Evolutionary conservation across 2,113 vertebrate genomes (phyloP).

Genomic region (Etheostoma spectabile): DNA sequence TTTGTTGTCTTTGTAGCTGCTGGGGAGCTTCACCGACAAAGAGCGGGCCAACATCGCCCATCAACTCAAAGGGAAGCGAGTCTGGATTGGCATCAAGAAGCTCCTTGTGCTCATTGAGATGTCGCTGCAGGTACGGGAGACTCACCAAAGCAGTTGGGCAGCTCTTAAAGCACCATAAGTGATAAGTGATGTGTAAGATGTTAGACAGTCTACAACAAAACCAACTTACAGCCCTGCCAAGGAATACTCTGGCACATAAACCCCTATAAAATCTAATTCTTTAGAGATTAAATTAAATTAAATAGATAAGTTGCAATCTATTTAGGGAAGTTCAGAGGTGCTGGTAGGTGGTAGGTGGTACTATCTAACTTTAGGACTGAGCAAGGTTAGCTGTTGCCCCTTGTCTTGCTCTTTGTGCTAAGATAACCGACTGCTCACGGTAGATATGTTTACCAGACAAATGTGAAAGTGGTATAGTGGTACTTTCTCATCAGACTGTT

Average conservation of each 20-base stretch:
- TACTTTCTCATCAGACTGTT: neutral
- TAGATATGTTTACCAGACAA: neutral
- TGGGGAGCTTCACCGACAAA: constrained; percentile 95
- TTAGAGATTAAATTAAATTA: neutral
- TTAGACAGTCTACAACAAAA: neutral
- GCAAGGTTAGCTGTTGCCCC: neutral
- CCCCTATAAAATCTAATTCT: neutral
- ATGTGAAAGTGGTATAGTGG: neutral
- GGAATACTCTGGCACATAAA: neutral
- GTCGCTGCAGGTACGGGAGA: constrained; percentile 91
- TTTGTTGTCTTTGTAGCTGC: constrained; percentile 83
- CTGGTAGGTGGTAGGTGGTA: no score
- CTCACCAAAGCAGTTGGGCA: no score
- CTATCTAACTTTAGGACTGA: no score
- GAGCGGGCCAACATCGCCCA: constrained; percentile 92
- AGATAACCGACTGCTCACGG: no score
- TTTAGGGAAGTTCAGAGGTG: neutral
- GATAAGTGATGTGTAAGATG: neutral
- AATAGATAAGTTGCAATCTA: neutral
- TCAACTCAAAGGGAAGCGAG: constrained; percentile 91
- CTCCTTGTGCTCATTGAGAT: constrained; percentile 98
- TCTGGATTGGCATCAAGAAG: constrained; percentile 99
- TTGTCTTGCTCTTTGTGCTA: neutral
- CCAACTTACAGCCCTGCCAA: no score
- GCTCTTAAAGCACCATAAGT: neutral